phyloP scores from a whole-genome alignment of 2,797 vertebrate species.

The Hylomyscus alleni region DNA sequence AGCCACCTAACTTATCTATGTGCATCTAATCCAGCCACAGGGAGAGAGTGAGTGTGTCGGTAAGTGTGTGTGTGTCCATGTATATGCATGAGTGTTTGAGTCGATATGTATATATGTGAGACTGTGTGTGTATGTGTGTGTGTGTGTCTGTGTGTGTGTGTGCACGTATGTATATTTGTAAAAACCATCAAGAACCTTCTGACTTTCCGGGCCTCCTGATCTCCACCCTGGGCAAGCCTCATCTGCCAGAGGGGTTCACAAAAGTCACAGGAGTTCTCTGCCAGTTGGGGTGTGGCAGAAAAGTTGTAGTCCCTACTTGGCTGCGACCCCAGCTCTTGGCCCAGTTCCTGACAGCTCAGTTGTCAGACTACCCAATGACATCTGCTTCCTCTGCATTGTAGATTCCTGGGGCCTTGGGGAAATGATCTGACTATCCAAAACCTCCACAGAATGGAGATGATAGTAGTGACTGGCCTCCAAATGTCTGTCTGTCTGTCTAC shows the following conservation, averaged over 20 bases:
- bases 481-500: not conserved
- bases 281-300: not conserved
- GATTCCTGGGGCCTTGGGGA: not conserved
- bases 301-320: fast-evolving
- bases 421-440: not conserved
- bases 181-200: not conserved
- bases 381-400: not conserved
- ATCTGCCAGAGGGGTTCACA: not conserved
- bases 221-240: not conserved
- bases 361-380: not conserved
- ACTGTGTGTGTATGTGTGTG: not conserved
- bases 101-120: not conserved
- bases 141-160: not conserved
- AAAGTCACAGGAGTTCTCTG: not conserved
- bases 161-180: not conserved
- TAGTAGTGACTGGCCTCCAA: fast-evolving
- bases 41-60: not conserved
- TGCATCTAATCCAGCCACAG: not conserved
- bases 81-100: no score
- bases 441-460: not conserved
- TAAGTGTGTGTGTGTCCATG: not conserved
- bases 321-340: not conserved
- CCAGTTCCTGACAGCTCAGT: not conserved
- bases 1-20: fast-evolving
- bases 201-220: not conserved